Conservation (phyloP, 2,113 vertebrate genomes). For the Lampris incognitus region DNA sequence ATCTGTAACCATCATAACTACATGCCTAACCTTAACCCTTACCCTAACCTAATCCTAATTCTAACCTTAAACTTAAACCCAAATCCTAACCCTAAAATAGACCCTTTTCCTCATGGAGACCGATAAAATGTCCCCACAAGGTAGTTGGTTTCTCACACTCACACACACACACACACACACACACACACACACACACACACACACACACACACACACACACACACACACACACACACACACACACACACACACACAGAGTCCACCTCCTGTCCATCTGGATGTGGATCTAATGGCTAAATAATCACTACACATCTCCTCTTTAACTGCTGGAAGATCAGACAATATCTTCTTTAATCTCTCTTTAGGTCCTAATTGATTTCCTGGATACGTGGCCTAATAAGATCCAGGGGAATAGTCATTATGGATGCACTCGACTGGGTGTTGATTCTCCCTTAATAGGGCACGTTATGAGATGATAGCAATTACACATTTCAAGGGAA, state of each 20-base stretch:
- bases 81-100: too few relatives aligned
- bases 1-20: too few relatives aligned
- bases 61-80: too few relatives aligned
- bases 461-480: slow-evolving; percentile 54
- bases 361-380: slow-evolving; percentile 70
- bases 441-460: slow-evolving; percentile 63
- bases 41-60: too few relatives aligned
- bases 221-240: too few relatives aligned
- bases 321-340: slow-evolving; percentile 67
- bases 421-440: slow-evolving; percentile 48
- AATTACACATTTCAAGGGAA: slow-evolving; percentile 46
- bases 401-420: slow-evolving; percentile 73
- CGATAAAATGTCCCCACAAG: too few relatives aligned
- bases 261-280: slow-evolving; percentile 26
- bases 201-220: too few relatives aligned
- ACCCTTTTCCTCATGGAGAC: too few relatives aligned
- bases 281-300: slow-evolving; percentile 72
- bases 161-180: too few relatives aligned
- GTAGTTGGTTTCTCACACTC: too few relatives aligned
- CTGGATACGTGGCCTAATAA: slow-evolving; percentile 65
- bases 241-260: background rate
- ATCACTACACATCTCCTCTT: slow-evolving; percentile 66
- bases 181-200: too few relatives aligned
- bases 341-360: slow-evolving; percentile 64
- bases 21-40: too few relatives aligned